These are phyloP conservation scores for Ceratina calcarata DNA, from an alignment of 1,140 invertebrate species.

Conservation along the genomic window DNA sequence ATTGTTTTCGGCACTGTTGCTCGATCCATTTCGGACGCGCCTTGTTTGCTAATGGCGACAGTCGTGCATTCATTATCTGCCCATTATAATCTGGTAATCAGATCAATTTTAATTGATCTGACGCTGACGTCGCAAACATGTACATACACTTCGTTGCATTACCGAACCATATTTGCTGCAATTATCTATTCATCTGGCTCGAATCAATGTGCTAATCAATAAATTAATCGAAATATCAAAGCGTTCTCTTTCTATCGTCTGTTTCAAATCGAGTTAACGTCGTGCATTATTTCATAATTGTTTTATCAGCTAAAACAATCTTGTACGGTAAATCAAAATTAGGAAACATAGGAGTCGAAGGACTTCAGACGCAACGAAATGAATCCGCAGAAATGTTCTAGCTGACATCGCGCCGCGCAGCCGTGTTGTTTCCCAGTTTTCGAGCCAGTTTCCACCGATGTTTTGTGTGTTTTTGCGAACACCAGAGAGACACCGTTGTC, in stretches of 20 bases:
- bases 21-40: not conserved
- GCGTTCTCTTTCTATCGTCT: too few species aligned
- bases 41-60: slow-evolving; percentile 23
- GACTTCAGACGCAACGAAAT: not conserved
- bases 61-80: slow-evolving; percentile 23
- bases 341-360: not conserved
- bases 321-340: not conserved
- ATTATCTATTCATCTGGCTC: too few species aligned
- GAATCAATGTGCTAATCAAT: too few species aligned
- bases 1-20: slow-evolving; percentile 18
- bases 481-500: not conserved
- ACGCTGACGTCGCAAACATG: not conserved
- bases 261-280: too few species aligned
- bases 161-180: not conserved
- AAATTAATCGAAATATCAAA: too few species aligned
- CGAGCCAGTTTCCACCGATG: not conserved
- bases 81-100: slow-evolving; percentile 33
- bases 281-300: too few species aligned
- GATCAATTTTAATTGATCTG: slow-evolving; percentile 23
- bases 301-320: too few species aligned
- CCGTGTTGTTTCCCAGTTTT: slow-evolving; percentile 7
- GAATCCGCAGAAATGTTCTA: not conserved
- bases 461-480: slow-evolving; percentile 27
- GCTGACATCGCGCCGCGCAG: not conserved
- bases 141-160: not conserved